Evolutionary conservation across 64 coral and sea anemone genomes (phyloP).

Genomic region (Montipora efflorescens): DNA sequence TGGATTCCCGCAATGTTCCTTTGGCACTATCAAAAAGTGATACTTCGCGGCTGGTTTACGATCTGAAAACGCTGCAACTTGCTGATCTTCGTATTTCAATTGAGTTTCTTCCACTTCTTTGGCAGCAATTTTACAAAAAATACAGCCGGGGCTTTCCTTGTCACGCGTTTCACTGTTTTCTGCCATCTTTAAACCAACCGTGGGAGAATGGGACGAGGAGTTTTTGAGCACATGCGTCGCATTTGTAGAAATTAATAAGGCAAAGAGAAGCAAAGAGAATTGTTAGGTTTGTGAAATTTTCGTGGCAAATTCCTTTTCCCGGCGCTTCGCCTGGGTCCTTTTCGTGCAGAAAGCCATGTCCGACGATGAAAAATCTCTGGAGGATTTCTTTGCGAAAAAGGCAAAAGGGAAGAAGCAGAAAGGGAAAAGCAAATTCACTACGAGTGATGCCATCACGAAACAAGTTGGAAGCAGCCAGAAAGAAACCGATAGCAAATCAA

Average conservation of each 20-base stretch:
- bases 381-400: slow-evolving; percentile 99
- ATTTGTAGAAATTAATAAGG: slow-evolving; percentile 19
- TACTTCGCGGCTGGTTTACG: slow-evolving; percentile 75
- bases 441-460: slow-evolving; percentile 90
- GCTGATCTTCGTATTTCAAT: slow-evolving; percentile 84
- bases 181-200: slow-evolving; percentile 60
- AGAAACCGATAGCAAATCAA: slow-evolving; percentile 72
- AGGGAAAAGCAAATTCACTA: slow-evolving; percentile 94
- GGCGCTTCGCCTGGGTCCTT: slow-evolving; percentile 80
- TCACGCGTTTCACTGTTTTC: neutral
- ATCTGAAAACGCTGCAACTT: slow-evolving; percentile 76
- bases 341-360: slow-evolving; percentile 91
- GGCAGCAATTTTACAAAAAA: slow-evolving; percentile 88
- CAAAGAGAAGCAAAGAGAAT: slow-evolving; percentile 30
- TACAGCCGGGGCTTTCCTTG: slow-evolving; percentile 27
- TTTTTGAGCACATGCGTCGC: slow-evolving; percentile 52
- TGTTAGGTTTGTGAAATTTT: slow-evolving; percentile 54
- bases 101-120: slow-evolving; percentile 69
- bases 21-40: slow-evolving; percentile 91
- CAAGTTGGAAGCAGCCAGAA: slow-evolving; percentile 93
- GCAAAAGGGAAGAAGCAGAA: slow-evolving; percentile 96
- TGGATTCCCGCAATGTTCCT: slow-evolving; percentile 78
- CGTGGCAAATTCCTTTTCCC: slow-evolving; percentile 69
- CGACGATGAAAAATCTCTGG: slow-evolving; percentile 94
- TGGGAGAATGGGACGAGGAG: slow-evolving; percentile 11